These are phyloP conservation scores for Sebastes cheni DNA, from an alignment of 2,797 vertebrate genomes.

Conservation along the genomic window DNA sequence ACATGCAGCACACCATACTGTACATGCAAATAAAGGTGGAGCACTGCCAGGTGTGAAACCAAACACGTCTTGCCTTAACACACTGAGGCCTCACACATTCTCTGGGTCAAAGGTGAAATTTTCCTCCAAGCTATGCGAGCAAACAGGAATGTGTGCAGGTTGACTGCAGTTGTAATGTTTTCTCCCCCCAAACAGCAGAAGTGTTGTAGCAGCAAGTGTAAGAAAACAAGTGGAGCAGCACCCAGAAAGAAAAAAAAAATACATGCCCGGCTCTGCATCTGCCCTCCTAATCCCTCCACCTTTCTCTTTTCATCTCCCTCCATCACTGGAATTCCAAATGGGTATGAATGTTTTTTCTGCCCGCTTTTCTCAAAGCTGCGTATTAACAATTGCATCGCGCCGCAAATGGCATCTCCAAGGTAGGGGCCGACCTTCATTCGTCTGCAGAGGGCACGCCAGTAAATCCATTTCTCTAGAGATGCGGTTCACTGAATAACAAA, in stretches of 20 bases:
- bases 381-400: conserved; percentile 66
- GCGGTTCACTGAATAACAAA: conserved; percentile 82
- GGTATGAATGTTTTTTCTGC: conserved; percentile 60
- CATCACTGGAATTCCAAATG: conserved; percentile 70
- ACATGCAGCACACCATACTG: not conserved
- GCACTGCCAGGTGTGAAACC: conserved; percentile 13
- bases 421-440: conserved; percentile 75
- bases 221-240: conserved; percentile 18
- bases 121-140: not conserved
- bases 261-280: conserved; percentile 33
- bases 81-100: conserved; percentile 27
- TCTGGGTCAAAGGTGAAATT: conserved; percentile 48
- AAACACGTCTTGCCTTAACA: conserved; percentile 4
- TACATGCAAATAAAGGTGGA: conserved; percentile 13
- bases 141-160: conserved; percentile 31
- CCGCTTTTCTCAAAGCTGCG: conserved; percentile 51
- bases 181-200: conserved; percentile 20
- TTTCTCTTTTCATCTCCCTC: conserved; percentile 57
- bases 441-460: conserved; percentile 76
- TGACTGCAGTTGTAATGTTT: conserved; percentile 1
- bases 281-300: conserved; percentile 58
- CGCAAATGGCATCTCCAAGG: conserved; percentile 72
- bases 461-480: conserved; percentile 82
- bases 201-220: not conserved
- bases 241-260: conserved; percentile 34